Base-by-base conservation (phyloP, 2,888 invertebrate species). In the Hyposoter didymator region DNA sequence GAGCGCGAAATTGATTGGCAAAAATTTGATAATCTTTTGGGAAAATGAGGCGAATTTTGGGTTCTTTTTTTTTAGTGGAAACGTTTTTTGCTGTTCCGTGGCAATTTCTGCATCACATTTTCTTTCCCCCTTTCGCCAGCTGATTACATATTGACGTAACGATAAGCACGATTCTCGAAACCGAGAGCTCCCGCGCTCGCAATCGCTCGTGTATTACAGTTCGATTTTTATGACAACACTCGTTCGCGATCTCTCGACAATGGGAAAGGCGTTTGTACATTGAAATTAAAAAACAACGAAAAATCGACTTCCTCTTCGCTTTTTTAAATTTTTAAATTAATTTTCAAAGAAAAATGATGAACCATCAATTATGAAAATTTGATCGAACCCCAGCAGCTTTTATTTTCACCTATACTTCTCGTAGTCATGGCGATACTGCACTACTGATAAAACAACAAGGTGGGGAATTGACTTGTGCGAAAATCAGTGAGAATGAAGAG, bases 401-500 rank as follows among this genome's bases (percentile, higher is more conserved):
- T 76, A 69, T 72, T 81, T 59, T 73, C 72, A 67, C 70, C 90
- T 43, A 91, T 92, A 90, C 90, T 89, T 90, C 90, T 90, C 90
- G 94, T 94, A 94, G 92, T 89, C 93, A 94, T 94, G 93, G 91
- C 92, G 91, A 94, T 94, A 91, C 90, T 92, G 90, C 91, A 92
- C 74, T 66, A 93, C 93, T 93, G 93, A 94, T 93, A 94, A 94
- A 94, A 94, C 93, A 94, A 94, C 93, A 93, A 66, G 66, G 45
- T 70, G 78, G 91, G 90, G 89, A 89, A 90, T 91, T 89, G 90
- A 89, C 88, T 91, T 90, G 89, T 87, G 89, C 88, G 89, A 89
- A 91, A 91, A 89, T 32, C 22, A n/a, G 59, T 17, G 59, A 73
- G 66, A 75, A 49, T 59, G 35, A 35, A 39, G 39, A n/a, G 22